Percentiles rank a stretch among this genome's conserved stretches.
Evolutionary conservation across 1,140 invertebrate genomes (phyloP).

Genomic region (Heliconius nattereri): DNA sequence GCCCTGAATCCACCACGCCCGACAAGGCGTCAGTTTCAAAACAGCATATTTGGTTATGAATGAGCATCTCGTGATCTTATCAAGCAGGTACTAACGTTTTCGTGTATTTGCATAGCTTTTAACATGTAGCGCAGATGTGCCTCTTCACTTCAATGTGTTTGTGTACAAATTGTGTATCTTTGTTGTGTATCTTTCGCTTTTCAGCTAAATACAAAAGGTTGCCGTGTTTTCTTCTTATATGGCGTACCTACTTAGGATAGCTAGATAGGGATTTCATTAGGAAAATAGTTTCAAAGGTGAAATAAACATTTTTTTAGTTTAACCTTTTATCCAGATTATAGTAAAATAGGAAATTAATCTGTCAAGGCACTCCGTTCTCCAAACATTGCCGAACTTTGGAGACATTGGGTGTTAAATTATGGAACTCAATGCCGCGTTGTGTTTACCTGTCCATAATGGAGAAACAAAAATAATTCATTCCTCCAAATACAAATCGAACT

Average conservation of each 20-base stretch:
- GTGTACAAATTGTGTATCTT: neutral
- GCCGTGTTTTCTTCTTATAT: neutral
- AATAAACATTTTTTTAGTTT: too few relatives aligned
- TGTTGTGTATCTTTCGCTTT: slow-evolving; percentile 14
- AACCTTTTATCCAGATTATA: too few relatives aligned
- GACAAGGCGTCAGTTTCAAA: neutral
- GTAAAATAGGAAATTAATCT: too few relatives aligned
- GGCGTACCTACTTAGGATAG: neutral
- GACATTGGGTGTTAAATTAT: too few relatives aligned
- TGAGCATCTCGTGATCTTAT: slow-evolving; percentile 1
- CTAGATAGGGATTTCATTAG: neutral
- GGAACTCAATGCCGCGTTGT: too few relatives aligned
- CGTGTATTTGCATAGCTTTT: slow-evolving; percentile 12
- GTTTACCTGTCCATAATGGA: too few relatives aligned
- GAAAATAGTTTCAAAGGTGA: too few relatives aligned
- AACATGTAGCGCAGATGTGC: slow-evolving; percentile 10
- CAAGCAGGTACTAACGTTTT: slow-evolving; percentile 10
- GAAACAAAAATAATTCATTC: too few relatives aligned
- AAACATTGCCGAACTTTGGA: too few relatives aligned
- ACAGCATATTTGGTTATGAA: slow-evolving; percentile 1
- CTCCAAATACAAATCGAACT: too few relatives aligned
- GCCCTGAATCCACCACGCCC: neutral
- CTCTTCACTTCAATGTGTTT: neutral
- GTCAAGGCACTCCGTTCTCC: too few relatives aligned
- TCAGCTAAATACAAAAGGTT: slow-evolving; percentile 2